A percentile compares a stretch with the other conserved stretches of the same genome.
Evolutionary conservation across 1,140 invertebrate species (phyloP).

Genomic region (Heliothis subflexa): DNA sequence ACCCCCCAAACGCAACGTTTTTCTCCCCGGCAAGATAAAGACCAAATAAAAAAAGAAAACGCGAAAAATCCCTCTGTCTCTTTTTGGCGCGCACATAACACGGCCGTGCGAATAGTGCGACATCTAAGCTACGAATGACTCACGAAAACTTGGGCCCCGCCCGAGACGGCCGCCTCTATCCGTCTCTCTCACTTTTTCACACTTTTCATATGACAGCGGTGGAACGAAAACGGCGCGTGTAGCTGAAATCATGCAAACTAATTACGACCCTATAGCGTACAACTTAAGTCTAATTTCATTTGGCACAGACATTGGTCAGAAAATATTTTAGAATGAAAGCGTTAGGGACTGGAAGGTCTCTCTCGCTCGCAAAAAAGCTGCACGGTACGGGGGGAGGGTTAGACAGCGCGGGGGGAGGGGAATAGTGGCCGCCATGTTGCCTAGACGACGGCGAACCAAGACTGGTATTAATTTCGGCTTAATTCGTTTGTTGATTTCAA

Average conservation of each 20-base stretch:
- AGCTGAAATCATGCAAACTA: neutral
- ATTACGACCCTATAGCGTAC: slow-evolving; percentile 51
- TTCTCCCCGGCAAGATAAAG: slow-evolving; percentile 83
- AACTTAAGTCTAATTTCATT: slow-evolving; percentile 52
- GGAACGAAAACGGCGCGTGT: slow-evolving; percentile 56
- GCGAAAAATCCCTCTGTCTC: slow-evolving; percentile 80
- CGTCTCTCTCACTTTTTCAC: slow-evolving; percentile 85
- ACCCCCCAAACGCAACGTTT: slow-evolving; percentile 77
- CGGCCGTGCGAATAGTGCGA: slow-evolving; percentile 71
- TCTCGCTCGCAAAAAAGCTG: slow-evolving; percentile 85
- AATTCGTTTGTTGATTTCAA: slow-evolving; percentile 81
- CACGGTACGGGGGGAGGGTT: slow-evolving; percentile 62
- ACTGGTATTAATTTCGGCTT: slow-evolving; percentile 84
- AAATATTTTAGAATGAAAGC: slow-evolving; percentile 85
- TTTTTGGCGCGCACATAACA: slow-evolving; percentile 55
- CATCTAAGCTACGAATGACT: slow-evolving; percentile 83
- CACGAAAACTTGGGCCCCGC: slow-evolving; percentile 85
- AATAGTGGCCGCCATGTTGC: slow-evolving; percentile 77
- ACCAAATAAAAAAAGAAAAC: slow-evolving; percentile 86
- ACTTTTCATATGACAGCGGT: slow-evolving; percentile 76
- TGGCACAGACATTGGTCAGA: slow-evolving; percentile 53
- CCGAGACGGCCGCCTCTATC: slow-evolving; percentile 84
- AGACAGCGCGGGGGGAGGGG: slow-evolving; percentile 65
- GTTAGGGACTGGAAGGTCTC: slow-evolving; percentile 80
- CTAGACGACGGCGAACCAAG: slow-evolving; percentile 77